Evolutionary conservation across 2,888 invertebrate genomes (phyloP).

Genomic region (Agrochola circellaris): DNA sequence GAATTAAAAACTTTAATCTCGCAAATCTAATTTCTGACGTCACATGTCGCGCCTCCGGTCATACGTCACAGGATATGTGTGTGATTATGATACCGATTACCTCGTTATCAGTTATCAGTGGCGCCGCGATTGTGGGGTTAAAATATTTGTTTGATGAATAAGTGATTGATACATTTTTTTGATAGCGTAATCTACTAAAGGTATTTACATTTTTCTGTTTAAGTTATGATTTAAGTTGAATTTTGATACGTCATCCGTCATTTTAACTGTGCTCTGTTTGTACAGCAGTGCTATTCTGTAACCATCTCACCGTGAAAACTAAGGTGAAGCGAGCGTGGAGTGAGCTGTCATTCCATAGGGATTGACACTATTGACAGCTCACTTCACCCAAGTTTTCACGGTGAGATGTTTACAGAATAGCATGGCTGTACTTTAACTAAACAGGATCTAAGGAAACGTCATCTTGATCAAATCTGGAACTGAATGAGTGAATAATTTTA

Average conservation of each 20-base stretch:
- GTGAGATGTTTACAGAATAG: too few relatives aligned
- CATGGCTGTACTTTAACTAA: not conserved
- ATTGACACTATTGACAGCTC: too few relatives aligned
- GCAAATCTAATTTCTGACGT: conserved; percentile 43
- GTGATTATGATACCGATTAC: conserved; percentile 34
- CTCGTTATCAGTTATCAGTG: conserved; percentile 25
- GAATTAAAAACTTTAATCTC: not conserved
- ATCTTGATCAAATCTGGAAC: not conserved
- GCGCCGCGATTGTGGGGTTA: conserved; percentile 47
- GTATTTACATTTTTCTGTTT: conserved; percentile 39
- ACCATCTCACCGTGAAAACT: too few relatives aligned
- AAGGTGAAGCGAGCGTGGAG: too few relatives aligned
- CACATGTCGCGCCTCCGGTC: conserved; percentile 54
- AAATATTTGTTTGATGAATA: conserved; percentile 65
- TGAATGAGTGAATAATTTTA: not conserved
- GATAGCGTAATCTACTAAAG: conserved; percentile 41
- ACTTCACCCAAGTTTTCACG: too few relatives aligned
- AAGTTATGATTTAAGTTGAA: conserved; percentile 20
- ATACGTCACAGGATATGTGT: conserved; percentile 55
- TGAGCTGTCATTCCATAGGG: too few relatives aligned
- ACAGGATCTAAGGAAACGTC: conserved; percentile 1
- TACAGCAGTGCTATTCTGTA: too few relatives aligned
- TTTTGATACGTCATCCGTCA: conserved; percentile 29
- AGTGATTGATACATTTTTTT: conserved; percentile 28
- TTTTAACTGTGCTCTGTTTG: not conserved